Base-by-base conservation (phyloP, 1,140 invertebrate genomes). In the Scaptodrosophila lebanonensis region DNA sequence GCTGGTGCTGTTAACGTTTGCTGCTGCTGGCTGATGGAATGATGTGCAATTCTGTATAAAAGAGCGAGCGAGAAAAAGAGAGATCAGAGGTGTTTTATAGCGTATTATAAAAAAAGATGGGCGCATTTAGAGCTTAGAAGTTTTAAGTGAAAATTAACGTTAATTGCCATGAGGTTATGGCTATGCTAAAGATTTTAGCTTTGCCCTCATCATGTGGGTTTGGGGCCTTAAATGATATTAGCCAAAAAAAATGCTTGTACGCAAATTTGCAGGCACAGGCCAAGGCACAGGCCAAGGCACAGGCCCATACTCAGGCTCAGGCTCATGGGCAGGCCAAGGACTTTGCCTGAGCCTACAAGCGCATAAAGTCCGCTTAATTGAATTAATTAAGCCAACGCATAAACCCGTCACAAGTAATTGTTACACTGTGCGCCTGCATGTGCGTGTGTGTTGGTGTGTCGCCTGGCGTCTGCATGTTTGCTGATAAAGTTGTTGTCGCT, bases 361-460 rank as follows among this genome's bases (percentile, higher is more conserved):
- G 57, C 67, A 77, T 77, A 77, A 77, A 77, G 67, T 60, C 72
- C 72, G 72, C 72, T 63, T 76, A 76, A 76, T 76, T 77, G 72
- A 76, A 76, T 76, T 76, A 76, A 76, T 76, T 76, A 76, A 76
- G 72, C 62, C 72, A 76, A 76, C 66, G 72, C 72, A 76, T 71
- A 76, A 76, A 76, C 72, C 66, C 71, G 71, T 76, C 71, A 75
- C 70, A 68, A 75, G 70, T 61, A 75, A 75, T 73, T 73, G 60
- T 65, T 64, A 36, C 9, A n/a, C n/a, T n/a, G n/a, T 75, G 56
- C 20, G 54, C 49, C 6, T 48, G 50, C 33, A 36, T 30, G 11
- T 61, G 64, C 6, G n/a, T n/a, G n/a, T n/a, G n/a, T 43, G 42
- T 22, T 62, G 17, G 25, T 56, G 36, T 18, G 18, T 56, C 30